These are phyloP conservation scores for Pocillopora meandrina DNA, from an alignment of 92 coral and sea anemone species.

Conservation along the genomic window DNA sequence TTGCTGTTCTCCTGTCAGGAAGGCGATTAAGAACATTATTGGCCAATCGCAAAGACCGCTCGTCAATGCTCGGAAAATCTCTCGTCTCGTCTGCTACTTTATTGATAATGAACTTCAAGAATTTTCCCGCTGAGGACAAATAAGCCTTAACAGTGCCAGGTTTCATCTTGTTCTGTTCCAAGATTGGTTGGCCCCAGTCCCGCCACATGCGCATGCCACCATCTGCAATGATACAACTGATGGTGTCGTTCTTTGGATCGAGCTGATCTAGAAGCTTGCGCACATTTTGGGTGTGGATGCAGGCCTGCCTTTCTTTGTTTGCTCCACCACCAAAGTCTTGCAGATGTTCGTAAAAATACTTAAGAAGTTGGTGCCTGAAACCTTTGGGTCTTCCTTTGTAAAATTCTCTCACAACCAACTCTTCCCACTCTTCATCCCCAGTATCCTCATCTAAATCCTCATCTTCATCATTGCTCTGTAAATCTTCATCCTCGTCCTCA, in stretches of 20 bases:
- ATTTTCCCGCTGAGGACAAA: constrained; percentile 16
- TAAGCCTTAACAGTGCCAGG: constrained; percentile 27
- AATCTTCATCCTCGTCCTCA: constrained; percentile 2
- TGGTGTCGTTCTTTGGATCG: constrained; percentile 18
- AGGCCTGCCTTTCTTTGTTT: neutral
- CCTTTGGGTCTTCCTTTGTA: constrained; percentile 32
- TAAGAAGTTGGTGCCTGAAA: no score
- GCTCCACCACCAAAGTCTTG: neutral
- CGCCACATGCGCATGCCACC: neutral
- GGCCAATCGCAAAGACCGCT: neutral
- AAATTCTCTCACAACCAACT: constrained; percentile 4
- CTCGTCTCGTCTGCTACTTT: neutral
- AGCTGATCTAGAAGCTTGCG: constrained; percentile 10
- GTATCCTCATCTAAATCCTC: neutral
- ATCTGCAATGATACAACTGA: neutral
- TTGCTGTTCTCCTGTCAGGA: neutral
- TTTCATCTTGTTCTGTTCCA: constrained; percentile 22
- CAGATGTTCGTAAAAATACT: constrained; percentile 5
- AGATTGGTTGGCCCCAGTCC: neutral
- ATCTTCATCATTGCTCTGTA: constrained; percentile 2
- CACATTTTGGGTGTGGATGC: neutral
- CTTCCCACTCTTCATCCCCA: constrained; percentile 10
- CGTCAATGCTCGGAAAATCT: neutral
- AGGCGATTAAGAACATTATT: neutral
- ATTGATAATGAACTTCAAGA: neutral